Conservation (phyloP, 2,888 invertebrate species). For the Coremacera marginata region DNA sequence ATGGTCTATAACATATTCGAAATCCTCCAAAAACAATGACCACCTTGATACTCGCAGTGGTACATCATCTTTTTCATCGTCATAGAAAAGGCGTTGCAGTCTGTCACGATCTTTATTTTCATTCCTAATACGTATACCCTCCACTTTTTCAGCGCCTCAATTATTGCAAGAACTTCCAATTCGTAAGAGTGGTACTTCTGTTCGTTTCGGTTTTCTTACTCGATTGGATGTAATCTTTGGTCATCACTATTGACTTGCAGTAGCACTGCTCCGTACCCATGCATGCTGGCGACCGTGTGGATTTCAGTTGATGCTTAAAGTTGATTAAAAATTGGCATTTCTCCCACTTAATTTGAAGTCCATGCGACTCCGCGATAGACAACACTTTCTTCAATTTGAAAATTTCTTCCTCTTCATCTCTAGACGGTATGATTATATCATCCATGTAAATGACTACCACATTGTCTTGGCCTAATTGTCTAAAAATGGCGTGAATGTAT, state of each 20-base stretch:
- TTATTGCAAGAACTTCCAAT: too few relatives aligned
- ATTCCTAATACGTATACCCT: constrained; percentile 36
- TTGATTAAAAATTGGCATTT: too few relatives aligned
- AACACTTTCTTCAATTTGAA: constrained; percentile 17
- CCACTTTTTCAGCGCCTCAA: constrained; percentile 49
- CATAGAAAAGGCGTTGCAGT: too few relatives aligned
- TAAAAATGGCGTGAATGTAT: constrained; percentile 42
- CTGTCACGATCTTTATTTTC: constrained; percentile 29
- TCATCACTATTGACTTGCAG: constrained; percentile 36
- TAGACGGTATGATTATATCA: constrained; percentile 45
- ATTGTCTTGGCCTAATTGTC: constrained; percentile 35
- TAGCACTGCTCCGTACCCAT: constrained; percentile 41
- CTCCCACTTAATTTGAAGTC: constrained; percentile 34
- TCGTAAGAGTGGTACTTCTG: constrained; percentile 47
- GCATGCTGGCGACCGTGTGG: too few relatives aligned
- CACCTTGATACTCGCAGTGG: constrained; percentile 32
- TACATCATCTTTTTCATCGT: constrained; percentile 42
- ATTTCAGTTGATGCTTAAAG: too few relatives aligned
- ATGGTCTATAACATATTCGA: constrained; percentile 32
- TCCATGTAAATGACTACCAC: constrained; percentile 44
- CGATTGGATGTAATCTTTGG: constrained; percentile 38
- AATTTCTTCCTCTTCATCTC: constrained; percentile 36
- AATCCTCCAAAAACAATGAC: constrained; percentile 39
- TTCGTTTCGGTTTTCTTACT: constrained; percentile 48
- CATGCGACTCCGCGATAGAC: neutral